Evolutionary conservation across 2,888 invertebrate species (phyloP).

Genomic region (Cataglyphis rosenhaueri): DNA sequence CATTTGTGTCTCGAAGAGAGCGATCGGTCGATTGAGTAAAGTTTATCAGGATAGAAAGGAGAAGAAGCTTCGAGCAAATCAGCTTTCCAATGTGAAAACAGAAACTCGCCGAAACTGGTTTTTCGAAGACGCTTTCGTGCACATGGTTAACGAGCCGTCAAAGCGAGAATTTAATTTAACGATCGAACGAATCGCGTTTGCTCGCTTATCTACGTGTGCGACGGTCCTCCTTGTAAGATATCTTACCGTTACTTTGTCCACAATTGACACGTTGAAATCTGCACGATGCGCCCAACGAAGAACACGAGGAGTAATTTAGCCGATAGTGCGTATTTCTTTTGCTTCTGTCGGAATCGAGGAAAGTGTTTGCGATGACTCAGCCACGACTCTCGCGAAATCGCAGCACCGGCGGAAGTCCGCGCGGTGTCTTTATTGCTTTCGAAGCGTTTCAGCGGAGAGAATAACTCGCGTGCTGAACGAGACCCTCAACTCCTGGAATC

Average conservation of each 20-base stretch:
- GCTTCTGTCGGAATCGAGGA: conserved; percentile 30
- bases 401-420: conserved; percentile 42
- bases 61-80: not conserved
- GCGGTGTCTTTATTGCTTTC: conserved; percentile 50
- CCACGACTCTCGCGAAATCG: conserved; percentile 43
- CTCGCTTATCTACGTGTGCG: conserved; percentile 74
- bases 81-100: conserved; percentile 52
- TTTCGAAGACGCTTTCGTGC: conserved; percentile 67
- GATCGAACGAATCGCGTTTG: conserved; percentile 69
- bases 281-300: conserved; percentile 60
- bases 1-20: conserved; percentile 42
- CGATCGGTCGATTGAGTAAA: conserved; percentile 13
- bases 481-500: conserved; percentile 37
- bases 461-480: conserved; percentile 42
- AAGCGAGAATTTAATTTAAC: conserved; percentile 80
- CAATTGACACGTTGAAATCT: conserved; percentile 79
- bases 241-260: conserved; percentile 76
- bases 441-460: conserved; percentile 33
- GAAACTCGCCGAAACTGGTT: conserved; percentile 63
- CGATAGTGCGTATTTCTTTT: conserved; percentile 50
- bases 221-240: conserved; percentile 71
- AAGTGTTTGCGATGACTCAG: conserved; percentile 53
- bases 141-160: conserved; percentile 79
- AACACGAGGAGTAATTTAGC: conserved; percentile 73
- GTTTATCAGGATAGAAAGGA: conserved; percentile 8